These are phyloP conservation scores for Mycetomoellerius zeteki DNA, from an alignment of 1,140 invertebrate species.

Conservation along the genomic window DNA sequence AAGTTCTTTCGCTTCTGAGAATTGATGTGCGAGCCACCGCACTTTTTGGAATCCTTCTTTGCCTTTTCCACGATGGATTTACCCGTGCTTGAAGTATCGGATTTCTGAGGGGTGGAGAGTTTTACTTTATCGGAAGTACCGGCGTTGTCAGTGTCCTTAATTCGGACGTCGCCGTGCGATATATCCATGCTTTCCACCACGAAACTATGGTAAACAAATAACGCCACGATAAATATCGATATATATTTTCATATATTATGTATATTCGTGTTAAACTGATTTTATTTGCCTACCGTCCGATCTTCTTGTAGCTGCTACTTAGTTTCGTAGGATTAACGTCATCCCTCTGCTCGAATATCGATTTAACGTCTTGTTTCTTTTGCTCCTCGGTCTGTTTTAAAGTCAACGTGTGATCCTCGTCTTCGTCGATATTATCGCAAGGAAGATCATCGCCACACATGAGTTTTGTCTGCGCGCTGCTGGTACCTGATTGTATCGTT, in stretches of 20 bases:
- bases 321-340: slow-evolving; percentile 69
- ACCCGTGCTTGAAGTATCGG: slow-evolving; percentile 40
- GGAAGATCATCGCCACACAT: slow-evolving; percentile 70
- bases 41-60: slow-evolving; percentile 59
- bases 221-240: background rate
- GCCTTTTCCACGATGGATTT: slow-evolving; percentile 34
- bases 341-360: slow-evolving; percentile 83
- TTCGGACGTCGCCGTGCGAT: slow-evolving; percentile 83
- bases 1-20: slow-evolving; percentile 75
- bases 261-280: background rate
- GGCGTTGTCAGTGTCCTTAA: slow-evolving; percentile 78
- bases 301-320: slow-evolving; percentile 82
- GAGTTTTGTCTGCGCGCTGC: slow-evolving; percentile 53
- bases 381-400: slow-evolving; percentile 84
- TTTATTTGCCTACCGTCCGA: slow-evolving; percentile 80
- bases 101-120: slow-evolving; percentile 46
- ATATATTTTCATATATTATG: background rate
- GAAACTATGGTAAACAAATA: slow-evolving; percentile 77
- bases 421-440: slow-evolving; percentile 82
- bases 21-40: background rate
- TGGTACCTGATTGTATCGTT: slow-evolving; percentile 29
- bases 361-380: slow-evolving; percentile 84
- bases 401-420: slow-evolving; percentile 85
- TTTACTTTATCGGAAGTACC: slow-evolving; percentile 77
- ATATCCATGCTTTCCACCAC: slow-evolving; percentile 85